phyloP scores from a whole-genome alignment of 92 coral and sea anemone species.

The Anthopleura xanthogrammica region DNA sequence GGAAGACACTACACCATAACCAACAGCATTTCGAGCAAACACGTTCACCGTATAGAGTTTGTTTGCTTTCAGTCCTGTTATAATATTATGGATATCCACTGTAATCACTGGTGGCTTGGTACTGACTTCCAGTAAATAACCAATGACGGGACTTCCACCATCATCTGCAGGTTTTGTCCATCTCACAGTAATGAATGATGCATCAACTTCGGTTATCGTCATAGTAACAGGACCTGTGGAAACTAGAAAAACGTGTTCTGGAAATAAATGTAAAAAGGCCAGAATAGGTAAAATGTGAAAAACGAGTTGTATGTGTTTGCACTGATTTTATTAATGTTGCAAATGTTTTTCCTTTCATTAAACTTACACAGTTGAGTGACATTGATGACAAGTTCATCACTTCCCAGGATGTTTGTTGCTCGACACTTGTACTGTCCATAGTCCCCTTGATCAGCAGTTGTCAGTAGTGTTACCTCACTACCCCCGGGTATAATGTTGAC shows the following conservation, averaged over 20 bases:
- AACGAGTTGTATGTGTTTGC: no score
- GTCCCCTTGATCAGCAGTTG: background rate
- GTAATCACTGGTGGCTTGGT: background rate
- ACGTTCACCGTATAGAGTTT: background rate
- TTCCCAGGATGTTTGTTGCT: slow-evolving; percentile 22
- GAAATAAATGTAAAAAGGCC: no score
- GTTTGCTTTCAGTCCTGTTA: slow-evolving; percentile 2
- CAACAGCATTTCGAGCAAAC: background rate
- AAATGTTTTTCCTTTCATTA: background rate
- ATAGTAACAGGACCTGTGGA: background rate
- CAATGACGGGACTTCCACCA: background rate
- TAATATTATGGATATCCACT: background rate
- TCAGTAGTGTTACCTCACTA: slow-evolving; percentile 4
- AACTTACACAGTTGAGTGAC: background rate
- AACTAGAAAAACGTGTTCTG: background rate
- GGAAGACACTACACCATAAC: background rate
- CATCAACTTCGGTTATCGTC: background rate
- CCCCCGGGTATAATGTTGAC: background rate
- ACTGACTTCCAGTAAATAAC: background rate
- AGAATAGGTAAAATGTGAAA: no score
- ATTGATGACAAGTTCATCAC: slow-evolving; percentile 1
- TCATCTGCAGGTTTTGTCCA: background rate
- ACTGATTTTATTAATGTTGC: no score
- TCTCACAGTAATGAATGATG: background rate
- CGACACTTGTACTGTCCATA: slow-evolving; percentile 25